Conservation (phyloP, 2,888 invertebrate species). For the Cephus nigrinus region DNA sequence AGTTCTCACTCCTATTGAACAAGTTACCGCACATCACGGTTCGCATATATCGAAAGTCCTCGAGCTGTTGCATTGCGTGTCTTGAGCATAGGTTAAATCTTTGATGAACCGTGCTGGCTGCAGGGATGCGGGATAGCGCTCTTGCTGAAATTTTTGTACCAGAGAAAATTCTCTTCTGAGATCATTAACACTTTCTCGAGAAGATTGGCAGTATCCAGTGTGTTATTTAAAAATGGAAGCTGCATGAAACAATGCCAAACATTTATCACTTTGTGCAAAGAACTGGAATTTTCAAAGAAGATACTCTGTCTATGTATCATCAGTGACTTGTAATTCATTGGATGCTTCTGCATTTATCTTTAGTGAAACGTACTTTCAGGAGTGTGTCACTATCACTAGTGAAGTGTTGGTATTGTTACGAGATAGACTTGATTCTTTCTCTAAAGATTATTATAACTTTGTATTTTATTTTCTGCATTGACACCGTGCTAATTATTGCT, state of each 20-base stretch:
- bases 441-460: neutral
- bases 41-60: neutral
- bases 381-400: neutral
- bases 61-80: conserved; percentile 13
- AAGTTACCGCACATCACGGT: neutral
- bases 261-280: neutral
- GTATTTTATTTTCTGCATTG: neutral
- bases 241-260: neutral
- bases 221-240: neutral
- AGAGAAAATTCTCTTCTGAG: neutral
- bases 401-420: neutral
- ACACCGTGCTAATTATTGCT: neutral
- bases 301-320: neutral
- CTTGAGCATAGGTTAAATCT: conserved; percentile 35
- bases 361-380: neutral
- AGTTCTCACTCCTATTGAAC: neutral
- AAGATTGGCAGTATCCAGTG: neutral
- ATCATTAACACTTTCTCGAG: neutral
- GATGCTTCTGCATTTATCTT: neutral
- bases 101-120: conserved; percentile 24
- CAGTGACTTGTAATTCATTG: neutral
- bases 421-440: neutral
- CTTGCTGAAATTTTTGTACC: neutral
- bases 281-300: neutral
- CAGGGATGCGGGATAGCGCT: conserved; percentile 20